A percentile compares a stretch with the other conserved stretches of the same genome.
These are phyloP conservation scores for Probaryconus sp. DNA, from an alignment of 1,140 invertebrate genomes.

Conservation along the genomic window DNA sequence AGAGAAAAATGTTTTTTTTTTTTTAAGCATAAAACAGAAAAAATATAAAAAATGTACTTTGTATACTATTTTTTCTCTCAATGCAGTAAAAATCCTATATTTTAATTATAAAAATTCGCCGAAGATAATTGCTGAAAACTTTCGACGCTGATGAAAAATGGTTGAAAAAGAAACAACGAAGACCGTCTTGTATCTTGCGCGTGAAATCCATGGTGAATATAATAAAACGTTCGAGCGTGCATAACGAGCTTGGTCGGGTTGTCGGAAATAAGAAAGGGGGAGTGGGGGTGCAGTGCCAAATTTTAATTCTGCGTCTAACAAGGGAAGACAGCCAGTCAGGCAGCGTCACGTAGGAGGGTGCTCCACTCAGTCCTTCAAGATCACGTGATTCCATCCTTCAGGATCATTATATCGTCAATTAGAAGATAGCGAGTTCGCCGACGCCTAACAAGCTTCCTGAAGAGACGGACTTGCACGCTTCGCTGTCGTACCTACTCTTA, in stretches of 20 bases:
- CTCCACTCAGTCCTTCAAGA: constrained; percentile 70
- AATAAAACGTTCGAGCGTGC: constrained; percentile 63
- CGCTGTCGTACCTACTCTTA: constrained; percentile 31
- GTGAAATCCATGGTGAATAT: constrained; percentile 48
- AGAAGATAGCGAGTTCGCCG: constrained; percentile 76
- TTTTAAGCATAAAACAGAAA: too few species aligned
- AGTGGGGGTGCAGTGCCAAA: constrained; percentile 68
- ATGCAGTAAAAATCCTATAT: too few species aligned
- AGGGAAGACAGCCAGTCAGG: constrained; percentile 67
- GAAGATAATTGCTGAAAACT: neutral
- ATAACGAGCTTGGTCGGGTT: constrained; percentile 61
- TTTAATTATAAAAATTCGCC: too few species aligned
- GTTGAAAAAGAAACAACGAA: constrained; percentile 26
- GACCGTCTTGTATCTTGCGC: constrained; percentile 31
- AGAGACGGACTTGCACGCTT: constrained; percentile 66
- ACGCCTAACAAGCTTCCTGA: constrained; percentile 78
- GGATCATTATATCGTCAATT: constrained; percentile 80
- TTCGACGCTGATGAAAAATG: neutral
- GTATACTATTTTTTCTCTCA: too few species aligned
- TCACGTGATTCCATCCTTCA: constrained; percentile 77
- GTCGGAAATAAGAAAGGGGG: constrained; percentile 46
- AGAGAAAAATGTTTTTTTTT: too few species aligned
- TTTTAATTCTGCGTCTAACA: constrained; percentile 77
- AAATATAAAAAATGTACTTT: too few species aligned
- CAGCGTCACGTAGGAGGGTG: constrained; percentile 64